Conservation (phyloP, 2,888 invertebrate species). For the Agrochola circellaris region DNA sequence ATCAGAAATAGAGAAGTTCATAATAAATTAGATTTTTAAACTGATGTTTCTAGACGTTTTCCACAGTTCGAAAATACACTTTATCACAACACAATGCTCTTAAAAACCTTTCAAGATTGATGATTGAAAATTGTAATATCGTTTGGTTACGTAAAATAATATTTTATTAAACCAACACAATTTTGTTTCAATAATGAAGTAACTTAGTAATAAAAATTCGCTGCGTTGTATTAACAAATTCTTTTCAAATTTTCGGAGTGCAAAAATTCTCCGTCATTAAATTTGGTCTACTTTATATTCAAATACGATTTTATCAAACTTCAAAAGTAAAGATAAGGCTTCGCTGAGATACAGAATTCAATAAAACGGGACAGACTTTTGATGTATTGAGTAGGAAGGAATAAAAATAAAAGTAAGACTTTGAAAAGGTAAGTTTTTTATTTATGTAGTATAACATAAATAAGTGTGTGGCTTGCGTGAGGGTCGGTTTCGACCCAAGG, state of each 20-base stretch:
- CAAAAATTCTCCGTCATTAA: constrained; percentile 50
- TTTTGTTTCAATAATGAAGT: constrained; percentile 36
- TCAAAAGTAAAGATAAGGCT: constrained; percentile 45
- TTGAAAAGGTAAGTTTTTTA: constrained; percentile 7
- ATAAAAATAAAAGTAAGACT: constrained; percentile 28
- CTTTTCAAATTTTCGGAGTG: constrained; percentile 37
- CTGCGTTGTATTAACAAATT: constrained; percentile 49
- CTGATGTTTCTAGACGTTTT: background rate
- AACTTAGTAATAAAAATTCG: constrained; percentile 49
- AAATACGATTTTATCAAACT: constrained; percentile 60
- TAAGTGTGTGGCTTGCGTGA: constrained; percentile 52
- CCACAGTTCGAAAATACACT: background rate
- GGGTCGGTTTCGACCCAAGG: constrained; percentile 49
- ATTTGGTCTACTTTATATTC: constrained; percentile 63
- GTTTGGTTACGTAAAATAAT: background rate
- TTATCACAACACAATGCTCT: background rate
- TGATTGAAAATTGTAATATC: background rate
- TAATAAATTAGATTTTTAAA: constrained; percentile 8
- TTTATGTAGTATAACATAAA: constrained; percentile 24
- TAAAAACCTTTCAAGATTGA: background rate
- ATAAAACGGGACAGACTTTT: constrained; percentile 33
- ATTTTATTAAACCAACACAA: constrained; percentile 8
- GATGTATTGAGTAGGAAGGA: constrained; percentile 29
- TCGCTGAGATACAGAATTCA: constrained; percentile 43
- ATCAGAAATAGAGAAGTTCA: constrained; percentile 1